Evolutionary conservation across 2,113 vertebrate genomes (phyloP), one percentile per base, ranked within the genome.

Genomic region (Eira barbara): DNA sequence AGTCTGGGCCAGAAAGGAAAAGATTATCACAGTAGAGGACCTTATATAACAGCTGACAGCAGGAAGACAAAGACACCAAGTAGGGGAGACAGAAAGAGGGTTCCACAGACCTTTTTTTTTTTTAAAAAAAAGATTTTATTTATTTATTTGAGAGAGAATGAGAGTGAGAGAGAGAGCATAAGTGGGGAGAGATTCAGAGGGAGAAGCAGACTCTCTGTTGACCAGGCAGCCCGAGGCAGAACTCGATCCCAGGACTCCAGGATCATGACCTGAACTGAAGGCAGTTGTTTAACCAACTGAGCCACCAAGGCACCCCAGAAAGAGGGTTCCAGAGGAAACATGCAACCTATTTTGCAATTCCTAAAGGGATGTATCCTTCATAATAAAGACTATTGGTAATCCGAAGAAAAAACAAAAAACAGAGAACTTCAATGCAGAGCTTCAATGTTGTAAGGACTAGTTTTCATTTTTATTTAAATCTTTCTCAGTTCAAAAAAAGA

Each of bases 391-490:
- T 96, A 67, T 29, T 85, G 71, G 39, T 89, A 52, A 76, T 85
- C 3, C n/a, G 47, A 49, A 84, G 79, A 36, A 55, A 39, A 79
- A 42, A 67, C 63, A 39, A 42, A 15, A 76, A 21, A 57, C 1
- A 86, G 4, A 73, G 15, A 63, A 63, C 61, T 29, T 63, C 42
- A 55, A 90, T 63, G 13, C 45, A 71, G 25, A n/a, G 25, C 49
- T 76, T 92, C 47, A 45, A 63, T 92, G 81, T 23, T 81, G 36
- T 39, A 39, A 27, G n/a, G 23, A 59, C 52, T 83, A 86, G 31
- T 61, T 95, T 92, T 89, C 34, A 52, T 80, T 95, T 95, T 92
- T 82, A 89, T 85, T 85, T 91, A 89, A 92, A 81, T 78, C 10
- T 59, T 65, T 92, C 57, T 78, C 9, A 94, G 18, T 96, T 82